Evolutionary conservation across 2,888 invertebrate genomes (phyloP), one percentile per base, ranked within the genome.

Genomic region (Sericinus montela): DNA sequence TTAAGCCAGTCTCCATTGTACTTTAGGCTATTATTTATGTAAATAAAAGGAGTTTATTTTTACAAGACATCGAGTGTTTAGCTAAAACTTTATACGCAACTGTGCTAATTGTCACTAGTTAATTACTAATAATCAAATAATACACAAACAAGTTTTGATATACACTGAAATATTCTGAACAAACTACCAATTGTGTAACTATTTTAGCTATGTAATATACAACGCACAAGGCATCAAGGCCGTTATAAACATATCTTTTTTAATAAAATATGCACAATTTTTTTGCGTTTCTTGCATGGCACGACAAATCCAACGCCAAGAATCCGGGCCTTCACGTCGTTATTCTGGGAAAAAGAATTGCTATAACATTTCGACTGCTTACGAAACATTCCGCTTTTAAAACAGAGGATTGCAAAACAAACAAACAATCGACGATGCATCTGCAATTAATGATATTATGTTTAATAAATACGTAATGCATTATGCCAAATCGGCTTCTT

Each of bases 261-360:
- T n/a, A n/a, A n/a, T n/a, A 30, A 30, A 37, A 35, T 34, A 45
- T 3, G 16, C 37, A 7, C 34, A 28, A 34, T 40, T 41, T 25
- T 35, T 35, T 36, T 15, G 6, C 23, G 36, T 2, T 9, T n/a
- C 23, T 38, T 14, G 13, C 28, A 19, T 13, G 28, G 32, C 23
- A 2, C 16, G 15, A 29, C 16, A 35, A 16, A 11, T 29, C 14
- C 47, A 30, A 16, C 16, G 48, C 15, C 48, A 37, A 48, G 41
- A 48, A 48, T 41, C 16, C 25, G 30, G 13, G 37, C 32, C 13
- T n/a, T n/a, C n/a, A n/a, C n/a, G 44, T 9, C 39, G 43, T 13
- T 48, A 48, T 48, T 48, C 48, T 48, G 34, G 48, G 44, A 48
- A 44, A n/a, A 28, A 32, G 32, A 37, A 37, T 43, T 42, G 37